A percentile compares a stretch with the other conserved stretches of the same genome.
Conservation (phyloP, 2,888 invertebrate species). For the Phorcus lineatus region DNA sequence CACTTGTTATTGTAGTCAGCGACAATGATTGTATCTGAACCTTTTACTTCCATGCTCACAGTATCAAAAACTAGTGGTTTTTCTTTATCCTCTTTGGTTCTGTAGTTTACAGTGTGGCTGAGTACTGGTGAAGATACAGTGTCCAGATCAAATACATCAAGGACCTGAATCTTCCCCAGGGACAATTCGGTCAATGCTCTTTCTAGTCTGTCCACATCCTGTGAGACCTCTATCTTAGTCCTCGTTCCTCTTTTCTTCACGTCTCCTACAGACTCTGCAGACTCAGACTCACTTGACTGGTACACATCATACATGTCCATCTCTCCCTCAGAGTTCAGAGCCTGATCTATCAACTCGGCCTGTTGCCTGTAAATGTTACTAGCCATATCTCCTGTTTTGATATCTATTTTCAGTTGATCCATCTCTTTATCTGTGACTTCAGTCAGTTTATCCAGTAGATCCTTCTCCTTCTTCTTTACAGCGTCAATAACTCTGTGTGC, state of each 20-base stretch:
- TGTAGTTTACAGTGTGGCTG: no score
- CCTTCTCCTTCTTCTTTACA: not conserved
- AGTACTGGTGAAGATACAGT: no score
- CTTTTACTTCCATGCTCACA: no score
- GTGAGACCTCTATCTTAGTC: not conserved
- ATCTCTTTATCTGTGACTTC: not conserved
- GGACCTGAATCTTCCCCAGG: no score
- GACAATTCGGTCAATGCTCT: no score
- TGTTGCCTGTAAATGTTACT: not conserved
- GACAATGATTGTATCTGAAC: no score
- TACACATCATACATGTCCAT: not conserved
- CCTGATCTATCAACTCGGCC: not conserved
- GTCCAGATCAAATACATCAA: no score
- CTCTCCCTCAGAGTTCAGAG: not conserved
- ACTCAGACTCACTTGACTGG: not conserved
- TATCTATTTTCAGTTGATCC: not conserved
- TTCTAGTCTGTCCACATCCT: no score
- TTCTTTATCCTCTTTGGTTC: no score
- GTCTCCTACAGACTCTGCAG: not conserved
- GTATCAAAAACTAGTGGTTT: no score
- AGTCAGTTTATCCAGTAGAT: not conserved
- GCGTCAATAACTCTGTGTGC: not conserved
- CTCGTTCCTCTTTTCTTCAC: not conserved
- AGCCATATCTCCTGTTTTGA: not conserved
- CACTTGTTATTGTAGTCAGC: no score